Evolutionary conservation across 2,797 vertebrate species (phyloP).

Genomic region (Diglossa cyanea): DNA sequence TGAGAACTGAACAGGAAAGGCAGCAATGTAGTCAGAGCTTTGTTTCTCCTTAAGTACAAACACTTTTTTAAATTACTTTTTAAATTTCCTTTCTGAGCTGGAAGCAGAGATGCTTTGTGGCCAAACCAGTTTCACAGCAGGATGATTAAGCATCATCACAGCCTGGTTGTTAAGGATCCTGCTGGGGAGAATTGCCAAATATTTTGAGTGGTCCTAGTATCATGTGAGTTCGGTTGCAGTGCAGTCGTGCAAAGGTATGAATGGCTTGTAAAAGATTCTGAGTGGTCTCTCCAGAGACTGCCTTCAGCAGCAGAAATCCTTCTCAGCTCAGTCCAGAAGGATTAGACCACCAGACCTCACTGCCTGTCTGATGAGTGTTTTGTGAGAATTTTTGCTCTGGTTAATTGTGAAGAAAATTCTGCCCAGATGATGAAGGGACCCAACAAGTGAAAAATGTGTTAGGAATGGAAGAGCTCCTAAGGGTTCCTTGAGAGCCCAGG

Average conservation of each 20-base stretch:
- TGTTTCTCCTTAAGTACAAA: background rate
- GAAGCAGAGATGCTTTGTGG: background rate
- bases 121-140: background rate
- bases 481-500: background rate
- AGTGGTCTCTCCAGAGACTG: background rate
- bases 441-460: background rate
- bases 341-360: background rate
- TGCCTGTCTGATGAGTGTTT: background rate
- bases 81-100: background rate
- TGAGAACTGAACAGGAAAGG: background rate
- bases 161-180: background rate
- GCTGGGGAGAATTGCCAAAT: background rate
- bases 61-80: background rate
- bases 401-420: background rate
- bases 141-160: accelerated
- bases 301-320: background rate
- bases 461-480: background rate
- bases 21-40: background rate
- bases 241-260: background rate
- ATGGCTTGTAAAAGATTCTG: accelerated
- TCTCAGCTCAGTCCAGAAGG: background rate
- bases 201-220: background rate
- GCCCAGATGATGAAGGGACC: background rate
- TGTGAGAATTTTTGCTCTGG: background rate
- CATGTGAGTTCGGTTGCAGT: background rate